A percentile compares a stretch with the other conserved stretches of the same genome.
These are phyloP conservation scores for Umimayanthus chanpuru DNA, from an alignment of 92 coral and sea anemone genomes.

Conservation along the genomic window DNA sequence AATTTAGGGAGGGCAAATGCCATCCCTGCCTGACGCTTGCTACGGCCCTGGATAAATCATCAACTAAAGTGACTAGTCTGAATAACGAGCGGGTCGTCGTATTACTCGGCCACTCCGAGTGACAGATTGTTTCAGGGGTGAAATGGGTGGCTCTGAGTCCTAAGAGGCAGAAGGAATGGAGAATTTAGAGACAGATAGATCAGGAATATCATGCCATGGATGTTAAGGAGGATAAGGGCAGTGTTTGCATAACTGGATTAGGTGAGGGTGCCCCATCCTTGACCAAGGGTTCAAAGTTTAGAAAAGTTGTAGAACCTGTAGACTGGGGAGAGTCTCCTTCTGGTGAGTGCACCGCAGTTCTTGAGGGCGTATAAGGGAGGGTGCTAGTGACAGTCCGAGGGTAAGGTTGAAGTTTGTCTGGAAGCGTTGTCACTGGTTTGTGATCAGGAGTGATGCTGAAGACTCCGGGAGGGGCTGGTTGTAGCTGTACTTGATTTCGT, in stretches of 20 bases:
- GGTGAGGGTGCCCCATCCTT: no score
- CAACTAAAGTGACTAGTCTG: no score
- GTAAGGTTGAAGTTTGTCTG: slow-evolving; percentile 33
- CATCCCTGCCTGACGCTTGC: no score
- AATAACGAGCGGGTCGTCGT: slow-evolving; percentile 20
- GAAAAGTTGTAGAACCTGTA: slow-evolving; percentile 8
- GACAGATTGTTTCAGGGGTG: slow-evolving; percentile 19
- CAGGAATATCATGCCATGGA: slow-evolving; percentile 5
- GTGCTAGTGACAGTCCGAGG: not conserved
- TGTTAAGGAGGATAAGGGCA: not conserved
- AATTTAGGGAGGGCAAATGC: no score
- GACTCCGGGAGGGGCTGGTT: slow-evolving; percentile 11
- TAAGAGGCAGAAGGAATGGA: not conserved
- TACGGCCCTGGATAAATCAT: no score
- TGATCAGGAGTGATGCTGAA: slow-evolving; percentile 7
- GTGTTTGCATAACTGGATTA: no score
- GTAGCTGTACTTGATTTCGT: slow-evolving; percentile 46
- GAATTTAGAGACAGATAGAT: not conserved
- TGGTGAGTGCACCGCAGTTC: not conserved
- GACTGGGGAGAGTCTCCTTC: slow-evolving; percentile 1
- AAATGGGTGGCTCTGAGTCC: slow-evolving; percentile 9
- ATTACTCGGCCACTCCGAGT: slow-evolving; percentile 31
- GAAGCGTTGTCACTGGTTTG: slow-evolving; percentile 37
- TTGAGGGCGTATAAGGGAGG: slow-evolving; percentile 11
- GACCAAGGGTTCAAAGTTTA: no score